These are phyloP conservation scores for Esox masquinongy DNA, from an alignment of 2,797 vertebrate species.

Conservation along the genomic window DNA sequence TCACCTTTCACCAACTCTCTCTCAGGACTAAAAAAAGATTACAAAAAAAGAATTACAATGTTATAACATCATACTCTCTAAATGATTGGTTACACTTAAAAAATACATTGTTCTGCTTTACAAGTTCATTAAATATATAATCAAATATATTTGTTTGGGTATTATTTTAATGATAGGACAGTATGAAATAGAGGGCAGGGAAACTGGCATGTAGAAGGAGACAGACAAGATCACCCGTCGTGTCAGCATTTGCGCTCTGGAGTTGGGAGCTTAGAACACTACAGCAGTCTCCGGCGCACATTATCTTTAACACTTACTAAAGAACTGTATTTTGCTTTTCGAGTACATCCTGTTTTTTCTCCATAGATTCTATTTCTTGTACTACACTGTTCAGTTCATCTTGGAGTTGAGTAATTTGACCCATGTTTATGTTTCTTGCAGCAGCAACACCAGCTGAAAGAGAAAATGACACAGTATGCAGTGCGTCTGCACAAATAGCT, in stretches of 20 bases:
- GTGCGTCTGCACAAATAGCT: not conserved
- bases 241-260: too few species aligned
- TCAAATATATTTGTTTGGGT: too few species aligned
- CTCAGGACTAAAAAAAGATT: not conserved
- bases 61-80: not conserved
- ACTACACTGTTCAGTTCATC: slow-evolving; percentile 41
- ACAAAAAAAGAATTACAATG: not conserved
- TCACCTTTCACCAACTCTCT: slow-evolving; percentile 22
- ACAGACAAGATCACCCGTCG: too few species aligned
- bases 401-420: slow-evolving; percentile 66
- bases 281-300: not conserved
- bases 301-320: slow-evolving; percentile 27
- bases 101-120: too few species aligned
- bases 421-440: slow-evolving; percentile 58
- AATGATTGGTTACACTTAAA: too few species aligned
- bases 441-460: slow-evolving; percentile 71
- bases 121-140: too few species aligned
- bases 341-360: slow-evolving; percentile 48
- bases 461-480: not conserved
- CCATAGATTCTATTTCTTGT: slow-evolving; percentile 48
- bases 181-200: too few species aligned
- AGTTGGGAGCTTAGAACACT: too few species aligned
- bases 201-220: too few species aligned
- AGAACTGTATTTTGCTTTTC: slow-evolving; percentile 56
- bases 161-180: too few species aligned